phyloP scores from a whole-genome alignment of 1,140 invertebrate species.

The Vanessa tameamea region DNA sequence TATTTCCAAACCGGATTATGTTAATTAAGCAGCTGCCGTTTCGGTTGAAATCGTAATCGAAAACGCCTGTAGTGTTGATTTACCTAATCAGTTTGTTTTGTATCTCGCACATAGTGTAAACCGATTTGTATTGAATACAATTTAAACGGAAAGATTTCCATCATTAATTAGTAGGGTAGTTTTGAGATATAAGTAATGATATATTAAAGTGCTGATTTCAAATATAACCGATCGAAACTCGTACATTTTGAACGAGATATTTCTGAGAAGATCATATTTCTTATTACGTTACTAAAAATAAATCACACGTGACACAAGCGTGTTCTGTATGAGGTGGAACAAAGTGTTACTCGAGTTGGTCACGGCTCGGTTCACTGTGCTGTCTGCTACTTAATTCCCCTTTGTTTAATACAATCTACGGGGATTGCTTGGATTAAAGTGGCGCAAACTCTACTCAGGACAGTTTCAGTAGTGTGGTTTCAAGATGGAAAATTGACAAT shows the following conservation, averaged over 20 bases:
- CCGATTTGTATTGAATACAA: slow-evolving; percentile 44
- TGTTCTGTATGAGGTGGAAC: slow-evolving; percentile 45
- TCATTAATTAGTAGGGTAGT: neutral
- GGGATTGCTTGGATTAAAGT: slow-evolving; percentile 49
- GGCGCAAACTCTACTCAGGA: slow-evolving; percentile 15
- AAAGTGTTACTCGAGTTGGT: slow-evolving; percentile 57
- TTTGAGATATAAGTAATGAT: neutral
- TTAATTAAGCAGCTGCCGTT: slow-evolving; percentile 69
- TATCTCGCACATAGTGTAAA: slow-evolving; percentile 49
- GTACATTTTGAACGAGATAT: slow-evolving; percentile 12
- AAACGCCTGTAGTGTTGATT: slow-evolving; percentile 71
- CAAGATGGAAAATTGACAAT: slow-evolving; percentile 12
- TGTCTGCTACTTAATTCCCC: slow-evolving; percentile 63
- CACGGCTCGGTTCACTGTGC: slow-evolving; percentile 50
- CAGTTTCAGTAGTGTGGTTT: neutral
- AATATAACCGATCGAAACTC: neutral
- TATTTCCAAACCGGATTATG: slow-evolving; percentile 70
- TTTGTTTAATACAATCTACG: slow-evolving; percentile 69
- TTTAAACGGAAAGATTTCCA: slow-evolving; percentile 22
- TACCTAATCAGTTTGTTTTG: slow-evolving; percentile 73
- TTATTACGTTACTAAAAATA: slow-evolving; percentile 26
- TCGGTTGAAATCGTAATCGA: slow-evolving; percentile 64
- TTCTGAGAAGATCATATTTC: slow-evolving; percentile 20
- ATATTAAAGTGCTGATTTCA: neutral
- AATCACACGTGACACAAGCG: slow-evolving; percentile 37